phyloP scores from a whole-genome alignment of 2,797 vertebrate genomes.

The Garrulus glandarius region DNA sequence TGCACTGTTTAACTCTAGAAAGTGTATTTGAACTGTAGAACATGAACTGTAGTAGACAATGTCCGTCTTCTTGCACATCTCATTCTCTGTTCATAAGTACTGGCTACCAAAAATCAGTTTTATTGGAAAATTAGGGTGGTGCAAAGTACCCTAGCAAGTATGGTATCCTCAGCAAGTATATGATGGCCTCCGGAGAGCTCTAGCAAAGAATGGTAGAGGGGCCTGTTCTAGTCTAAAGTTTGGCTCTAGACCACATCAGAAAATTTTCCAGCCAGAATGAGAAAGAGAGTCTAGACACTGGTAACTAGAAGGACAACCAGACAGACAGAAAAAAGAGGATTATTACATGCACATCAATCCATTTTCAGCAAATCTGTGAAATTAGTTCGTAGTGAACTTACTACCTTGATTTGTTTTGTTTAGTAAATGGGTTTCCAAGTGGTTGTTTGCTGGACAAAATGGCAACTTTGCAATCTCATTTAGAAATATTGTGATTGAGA shows the following conservation, averaged over 20 bases:
- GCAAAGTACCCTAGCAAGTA: neutral
- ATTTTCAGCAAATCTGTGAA: neutral
- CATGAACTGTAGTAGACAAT: neutral
- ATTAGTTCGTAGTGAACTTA: neutral
- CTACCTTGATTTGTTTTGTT: neutral
- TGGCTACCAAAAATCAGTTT: neutral
- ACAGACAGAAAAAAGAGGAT: neutral
- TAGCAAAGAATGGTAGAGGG: neutral
- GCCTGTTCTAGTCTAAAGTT: neutral
- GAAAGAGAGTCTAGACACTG: neutral
- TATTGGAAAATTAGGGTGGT: neutral
- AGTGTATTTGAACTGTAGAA: neutral
- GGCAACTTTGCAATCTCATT: neutral
- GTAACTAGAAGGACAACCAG: neutral
- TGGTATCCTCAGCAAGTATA: neutral
- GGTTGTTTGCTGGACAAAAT: neutral
- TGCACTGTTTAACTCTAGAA: neutral
- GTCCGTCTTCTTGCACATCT: neutral
- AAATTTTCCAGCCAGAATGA: neutral
- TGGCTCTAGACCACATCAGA: neutral
- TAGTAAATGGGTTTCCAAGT: neutral
- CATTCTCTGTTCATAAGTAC: neutral
- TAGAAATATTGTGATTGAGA: neutral
- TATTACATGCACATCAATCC: neutral
- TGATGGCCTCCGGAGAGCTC: neutral